Conservation (phyloP, 2,888 invertebrate genomes). For the Stratiomys singularior region DNA sequence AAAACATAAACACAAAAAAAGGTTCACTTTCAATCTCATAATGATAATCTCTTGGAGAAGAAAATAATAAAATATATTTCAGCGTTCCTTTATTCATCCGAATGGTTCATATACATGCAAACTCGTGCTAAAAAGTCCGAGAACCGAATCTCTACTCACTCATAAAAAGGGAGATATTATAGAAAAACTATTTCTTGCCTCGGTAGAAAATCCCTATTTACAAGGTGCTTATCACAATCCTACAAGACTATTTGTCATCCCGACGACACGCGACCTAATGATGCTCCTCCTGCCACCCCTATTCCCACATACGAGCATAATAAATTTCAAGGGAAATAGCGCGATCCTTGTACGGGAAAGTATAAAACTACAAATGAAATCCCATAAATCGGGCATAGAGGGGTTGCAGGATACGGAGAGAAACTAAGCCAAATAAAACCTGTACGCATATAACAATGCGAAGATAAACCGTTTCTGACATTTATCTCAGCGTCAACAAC, state of each 20-base stretch:
- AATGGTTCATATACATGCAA: no score
- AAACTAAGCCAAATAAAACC: background rate
- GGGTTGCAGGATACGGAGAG: background rate
- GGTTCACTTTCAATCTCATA: no score
- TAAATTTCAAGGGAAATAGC: background rate
- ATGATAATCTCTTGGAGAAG: no score
- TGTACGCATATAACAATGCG: background rate
- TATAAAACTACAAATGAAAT: conserved; percentile 10
- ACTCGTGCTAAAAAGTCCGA: no score
- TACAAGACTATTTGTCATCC: background rate
- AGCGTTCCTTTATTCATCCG: no score
- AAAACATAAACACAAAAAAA: no score
- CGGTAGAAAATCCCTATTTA: background rate
- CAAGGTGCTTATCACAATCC: background rate
- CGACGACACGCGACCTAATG: background rate
- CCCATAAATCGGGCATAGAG: background rate
- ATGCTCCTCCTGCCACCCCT: background rate
- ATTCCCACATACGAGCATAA: background rate
- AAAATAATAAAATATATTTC: no score
- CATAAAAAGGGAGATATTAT: background rate
- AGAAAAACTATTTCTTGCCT: background rate
- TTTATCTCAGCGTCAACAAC: conserved; percentile 18
- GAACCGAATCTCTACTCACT: no score
- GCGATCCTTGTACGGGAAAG: background rate
- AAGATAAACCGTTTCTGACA: conserved; percentile 8